Percentiles rank a stretch among this genome's conserved stretches.
Evolutionary conservation across 2,797 vertebrate genomes (phyloP).

Genomic region (Discoglossus pictus): DNA sequence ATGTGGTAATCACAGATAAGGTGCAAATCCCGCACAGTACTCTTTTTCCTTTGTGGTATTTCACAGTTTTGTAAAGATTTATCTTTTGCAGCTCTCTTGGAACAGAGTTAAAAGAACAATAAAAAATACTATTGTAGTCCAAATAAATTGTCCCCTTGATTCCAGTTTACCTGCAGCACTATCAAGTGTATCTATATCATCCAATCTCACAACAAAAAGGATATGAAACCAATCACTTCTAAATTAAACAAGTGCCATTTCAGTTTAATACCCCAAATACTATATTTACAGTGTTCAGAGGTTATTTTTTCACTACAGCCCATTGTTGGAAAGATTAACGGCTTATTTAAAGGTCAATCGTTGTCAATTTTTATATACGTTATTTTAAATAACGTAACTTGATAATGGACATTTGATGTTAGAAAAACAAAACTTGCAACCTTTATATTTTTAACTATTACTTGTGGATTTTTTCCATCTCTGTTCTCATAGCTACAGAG

Average conservation of each 20-base stretch:
- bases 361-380: too few species aligned
- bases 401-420: too few species aligned
- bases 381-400: too few species aligned
- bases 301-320: too few species aligned
- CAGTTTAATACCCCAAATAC: too few species aligned
- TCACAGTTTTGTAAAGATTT: slow-evolving; percentile 43
- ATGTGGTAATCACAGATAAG: slow-evolving; percentile 6
- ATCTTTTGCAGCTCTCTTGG: slow-evolving; percentile 21
- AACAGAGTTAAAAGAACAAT: slow-evolving; percentile 26
- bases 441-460: too few species aligned
- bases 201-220: slow-evolving; percentile 16
- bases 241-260: slow-evolving; percentile 33
- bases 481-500: too few species aligned
- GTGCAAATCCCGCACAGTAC: not conserved
- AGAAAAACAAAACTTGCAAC: too few species aligned
- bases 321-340: too few species aligned
- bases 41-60: slow-evolving; percentile 7
- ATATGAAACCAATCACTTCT: slow-evolving; percentile 16
- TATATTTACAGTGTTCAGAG: too few species aligned
- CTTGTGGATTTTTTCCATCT: too few species aligned
- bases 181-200: slow-evolving; percentile 36
- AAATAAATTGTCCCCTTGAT: slow-evolving; percentile 39
- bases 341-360: too few species aligned
- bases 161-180: slow-evolving; percentile 41
- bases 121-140: slow-evolving; percentile 45